phyloP scores from a whole-genome alignment of 2,113 vertebrate genomes.

The Marcusenius ussheri region DNA sequence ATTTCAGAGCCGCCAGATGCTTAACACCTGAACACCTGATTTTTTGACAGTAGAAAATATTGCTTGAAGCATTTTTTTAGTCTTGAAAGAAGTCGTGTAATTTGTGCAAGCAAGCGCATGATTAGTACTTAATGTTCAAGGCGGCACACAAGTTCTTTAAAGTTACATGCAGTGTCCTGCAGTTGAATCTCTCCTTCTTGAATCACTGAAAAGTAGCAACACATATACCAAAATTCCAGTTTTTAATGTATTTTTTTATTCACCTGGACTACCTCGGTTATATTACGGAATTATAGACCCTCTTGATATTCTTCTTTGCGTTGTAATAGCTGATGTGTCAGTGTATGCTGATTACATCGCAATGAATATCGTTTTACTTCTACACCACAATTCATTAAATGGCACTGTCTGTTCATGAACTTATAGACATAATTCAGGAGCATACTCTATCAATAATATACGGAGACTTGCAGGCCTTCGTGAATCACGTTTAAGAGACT shows the following conservation, averaged over 20 bases:
- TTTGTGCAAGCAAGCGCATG: slow-evolving; percentile 23
- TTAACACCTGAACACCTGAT: slow-evolving; percentile 34
- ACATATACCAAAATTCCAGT: background rate
- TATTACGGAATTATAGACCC: background rate
- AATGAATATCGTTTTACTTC: background rate
- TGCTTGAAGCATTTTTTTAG: background rate
- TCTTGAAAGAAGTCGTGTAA: slow-evolving; percentile 16
- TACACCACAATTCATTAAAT: background rate
- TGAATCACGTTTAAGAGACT: background rate
- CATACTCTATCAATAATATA: background rate
- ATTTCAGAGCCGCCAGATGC: slow-evolving; percentile 32
- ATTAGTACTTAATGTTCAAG: slow-evolving; percentile 18
- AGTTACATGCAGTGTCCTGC: slow-evolving; percentile 1
- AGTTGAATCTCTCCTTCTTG: background rate
- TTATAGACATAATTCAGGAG: background rate
- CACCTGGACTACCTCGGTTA: background rate
- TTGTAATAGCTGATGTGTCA: background rate
- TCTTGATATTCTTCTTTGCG: background rate
- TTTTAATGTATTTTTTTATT: background rate
- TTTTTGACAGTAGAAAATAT: slow-evolving; percentile 20
- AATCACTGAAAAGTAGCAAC: background rate
- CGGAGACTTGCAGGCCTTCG: background rate
- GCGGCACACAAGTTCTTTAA: slow-evolving; percentile 12
- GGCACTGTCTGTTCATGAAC: background rate
- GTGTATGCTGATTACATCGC: background rate